These are phyloP conservation scores for Pachymerium ferrugineum DNA, from an alignment of 2,888 invertebrate genomes.

Conservation along the genomic window DNA sequence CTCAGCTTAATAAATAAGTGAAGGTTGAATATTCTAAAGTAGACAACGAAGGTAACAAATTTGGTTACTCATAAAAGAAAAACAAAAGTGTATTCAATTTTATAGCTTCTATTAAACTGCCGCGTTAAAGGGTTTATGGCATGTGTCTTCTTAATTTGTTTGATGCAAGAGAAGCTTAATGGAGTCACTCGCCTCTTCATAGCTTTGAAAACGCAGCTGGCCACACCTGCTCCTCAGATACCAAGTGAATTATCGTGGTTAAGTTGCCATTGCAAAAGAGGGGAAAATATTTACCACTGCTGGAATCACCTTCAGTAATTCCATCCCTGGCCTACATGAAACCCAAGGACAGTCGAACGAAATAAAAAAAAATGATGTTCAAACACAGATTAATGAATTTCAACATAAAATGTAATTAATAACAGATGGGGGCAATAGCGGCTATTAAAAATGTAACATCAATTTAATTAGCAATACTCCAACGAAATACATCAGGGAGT, in stretches of 20 bases:
- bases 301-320: background rate
- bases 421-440: background rate
- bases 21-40: no score
- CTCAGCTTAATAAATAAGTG: background rate
- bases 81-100: no score
- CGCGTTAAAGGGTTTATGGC: background rate
- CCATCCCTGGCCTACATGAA: background rate
- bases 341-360: background rate
- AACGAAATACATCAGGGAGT: background rate
- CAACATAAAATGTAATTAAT: background rate
- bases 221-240: slow-evolving; percentile 1
- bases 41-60: no score
- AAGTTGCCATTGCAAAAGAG: no score
- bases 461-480: slow-evolving; percentile 3
- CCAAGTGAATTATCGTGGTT: slow-evolving; percentile 16
- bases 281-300: background rate
- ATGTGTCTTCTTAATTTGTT: background rate
- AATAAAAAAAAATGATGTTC: background rate
- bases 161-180: slow-evolving; percentile 7
- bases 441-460: background rate
- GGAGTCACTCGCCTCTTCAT: slow-evolving; percentile 11
- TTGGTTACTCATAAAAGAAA: no score
- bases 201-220: background rate
- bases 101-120: background rate
- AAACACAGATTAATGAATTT: no score